These are phyloP conservation scores for honey bee (Apis mellifera) DNA, from an alignment of 1,140 invertebrate species.

Conservation along the genomic window Amel_HAv3.1 CM009937.2:10319501-10320000, in stretches of 20 bases:
- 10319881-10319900: neutral
- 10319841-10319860: neutral
- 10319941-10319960: too few species aligned
- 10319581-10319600: too few species aligned
- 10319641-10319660: neutral
- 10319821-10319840: neutral
- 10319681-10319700: neutral
- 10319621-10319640: too few species aligned
- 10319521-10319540: too few species aligned
- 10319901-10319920: too few species aligned
- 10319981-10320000: too few species aligned
- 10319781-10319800: neutral
- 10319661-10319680: neutral
- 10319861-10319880: neutral
- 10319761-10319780: neutral
- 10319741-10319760: neutral
- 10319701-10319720: constrained; percentile 8
- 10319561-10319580: too few species aligned
- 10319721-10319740: neutral
- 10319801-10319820: neutral
- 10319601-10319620: neutral
- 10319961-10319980: too few species aligned
- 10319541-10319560: too few species aligned
- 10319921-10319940: too few species aligned
- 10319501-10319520: too few species aligned